These are phyloP conservation scores for Tenebrosternarchus preto DNA, from an alignment of 2,113 vertebrate genomes.

Conservation along the genomic window DNA sequence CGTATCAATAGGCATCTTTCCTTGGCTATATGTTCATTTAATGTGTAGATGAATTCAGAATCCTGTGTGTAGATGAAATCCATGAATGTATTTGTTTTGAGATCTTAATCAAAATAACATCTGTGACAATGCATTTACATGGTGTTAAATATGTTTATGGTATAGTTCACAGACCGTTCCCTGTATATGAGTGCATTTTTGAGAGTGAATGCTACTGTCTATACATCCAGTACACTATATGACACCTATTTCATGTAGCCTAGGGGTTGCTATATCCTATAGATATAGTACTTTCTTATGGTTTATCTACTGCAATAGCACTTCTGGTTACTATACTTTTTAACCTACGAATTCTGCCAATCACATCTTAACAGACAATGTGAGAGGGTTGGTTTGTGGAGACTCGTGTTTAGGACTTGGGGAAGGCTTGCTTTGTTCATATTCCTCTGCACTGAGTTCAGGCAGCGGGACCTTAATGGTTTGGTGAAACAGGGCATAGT, in stretches of 20 bases:
- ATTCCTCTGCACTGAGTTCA: slow-evolving; percentile 82
- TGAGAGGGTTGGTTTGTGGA: slow-evolving; percentile 32
- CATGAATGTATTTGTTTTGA: not conserved
- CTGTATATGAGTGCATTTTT: not conserved
- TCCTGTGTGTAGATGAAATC: not conserved
- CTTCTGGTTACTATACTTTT: slow-evolving; percentile 25
- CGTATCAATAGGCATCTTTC: not conserved
- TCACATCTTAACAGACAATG: slow-evolving; percentile 58
- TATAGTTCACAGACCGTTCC: not conserved
- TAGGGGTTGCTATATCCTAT: slow-evolving; percentile 1
- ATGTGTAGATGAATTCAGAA: too few species aligned
- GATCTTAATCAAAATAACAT: not conserved
- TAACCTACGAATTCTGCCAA: slow-evolving; percentile 28
- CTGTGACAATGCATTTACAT: not conserved
- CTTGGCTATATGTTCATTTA: not conserved
- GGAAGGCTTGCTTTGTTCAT: slow-evolving; percentile 74
- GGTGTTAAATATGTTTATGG: not conserved
- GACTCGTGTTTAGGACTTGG: slow-evolving; percentile 33
- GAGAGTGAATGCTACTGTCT: not conserved
- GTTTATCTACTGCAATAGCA: slow-evolving; percentile 19
- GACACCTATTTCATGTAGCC: not conserved
- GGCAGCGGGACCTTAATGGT: slow-evolving; percentile 84
- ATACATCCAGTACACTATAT: not conserved
- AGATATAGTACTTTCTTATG: slow-evolving; percentile 23
- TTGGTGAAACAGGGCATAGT: slow-evolving; percentile 89